These are phyloP conservation scores for Beroe ovata DNA, from an alignment of 37 sponge, comb jelly and placozoan genomes.

Conservation along the genomic window DNA sequence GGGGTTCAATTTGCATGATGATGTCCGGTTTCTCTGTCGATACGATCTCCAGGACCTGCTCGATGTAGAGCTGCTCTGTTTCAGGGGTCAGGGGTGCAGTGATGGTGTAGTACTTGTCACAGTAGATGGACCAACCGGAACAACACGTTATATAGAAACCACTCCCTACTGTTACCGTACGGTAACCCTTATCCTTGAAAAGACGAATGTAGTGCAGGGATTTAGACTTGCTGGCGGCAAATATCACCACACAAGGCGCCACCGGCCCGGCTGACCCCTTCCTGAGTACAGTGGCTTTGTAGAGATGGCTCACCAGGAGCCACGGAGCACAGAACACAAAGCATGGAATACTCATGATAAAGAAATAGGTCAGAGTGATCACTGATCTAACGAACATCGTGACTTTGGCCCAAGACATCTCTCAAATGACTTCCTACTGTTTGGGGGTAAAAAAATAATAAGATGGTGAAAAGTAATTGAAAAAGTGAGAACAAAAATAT, in stretches of 20 bases:
- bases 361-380: background rate
- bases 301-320: background rate
- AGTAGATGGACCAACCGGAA: background rate
- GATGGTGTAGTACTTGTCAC: background rate
- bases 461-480: no score
- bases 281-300: background rate
- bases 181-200: background rate
- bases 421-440: no score
- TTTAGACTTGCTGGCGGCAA: background rate
- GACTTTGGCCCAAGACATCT: no score
- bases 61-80: background rate
- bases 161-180: background rate
- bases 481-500: no score
- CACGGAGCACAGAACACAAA: background rate
- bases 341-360: background rate
- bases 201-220: background rate
- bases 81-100: background rate
- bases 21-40: background rate
- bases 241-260: background rate
- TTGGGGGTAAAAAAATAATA: no score
- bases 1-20: background rate
- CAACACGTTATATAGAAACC: background rate
- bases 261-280: background rate
- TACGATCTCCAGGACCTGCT: background rate
- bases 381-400: background rate